Evolutionary conservation across 2,888 invertebrate genomes (phyloP).

Genomic region (Phaonia tiefii): DNA sequence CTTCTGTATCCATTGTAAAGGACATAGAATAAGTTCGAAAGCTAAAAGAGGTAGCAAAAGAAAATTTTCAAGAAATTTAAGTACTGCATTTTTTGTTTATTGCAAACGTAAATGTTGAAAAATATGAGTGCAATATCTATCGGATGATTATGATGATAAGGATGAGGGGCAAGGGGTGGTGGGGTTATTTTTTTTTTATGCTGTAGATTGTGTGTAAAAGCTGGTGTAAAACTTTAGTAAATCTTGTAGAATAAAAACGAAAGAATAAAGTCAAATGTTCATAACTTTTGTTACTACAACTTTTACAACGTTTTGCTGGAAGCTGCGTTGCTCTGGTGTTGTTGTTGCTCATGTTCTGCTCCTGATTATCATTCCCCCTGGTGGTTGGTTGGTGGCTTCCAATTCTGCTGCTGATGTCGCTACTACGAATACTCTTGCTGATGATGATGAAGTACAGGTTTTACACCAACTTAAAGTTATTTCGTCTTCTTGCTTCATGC

Average conservation of each 20-base stretch:
- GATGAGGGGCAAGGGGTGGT: background rate
- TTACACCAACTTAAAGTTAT: background rate
- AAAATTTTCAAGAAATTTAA: conserved; percentile 5
- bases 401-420: background rate
- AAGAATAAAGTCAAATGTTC: conserved; percentile 45
- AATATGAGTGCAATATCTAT: conserved; percentile 25
- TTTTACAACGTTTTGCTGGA: conserved; percentile 12
- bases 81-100: conserved; percentile 9
- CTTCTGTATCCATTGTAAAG: background rate
- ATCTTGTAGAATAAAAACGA: conserved; percentile 42
- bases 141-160: conserved; percentile 33
- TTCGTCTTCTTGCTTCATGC: background rate
- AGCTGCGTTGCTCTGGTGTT: background rate
- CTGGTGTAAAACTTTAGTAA: conserved; percentile 24
- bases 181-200: background rate
- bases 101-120: background rate
- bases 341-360: background rate
- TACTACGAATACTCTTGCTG: background rate
- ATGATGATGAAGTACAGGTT: conserved; percentile 23
- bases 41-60: conserved; percentile 34
- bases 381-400: background rate
- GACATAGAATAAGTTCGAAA: background rate
- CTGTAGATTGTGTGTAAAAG: conserved; percentile 7
- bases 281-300: conserved; percentile 45
- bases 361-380: background rate